Percentiles rank a stretch among this genome's conserved stretches.
Conservation (phyloP, 1,140 invertebrate genomes). For the Leptinotarsa texana region DNA sequence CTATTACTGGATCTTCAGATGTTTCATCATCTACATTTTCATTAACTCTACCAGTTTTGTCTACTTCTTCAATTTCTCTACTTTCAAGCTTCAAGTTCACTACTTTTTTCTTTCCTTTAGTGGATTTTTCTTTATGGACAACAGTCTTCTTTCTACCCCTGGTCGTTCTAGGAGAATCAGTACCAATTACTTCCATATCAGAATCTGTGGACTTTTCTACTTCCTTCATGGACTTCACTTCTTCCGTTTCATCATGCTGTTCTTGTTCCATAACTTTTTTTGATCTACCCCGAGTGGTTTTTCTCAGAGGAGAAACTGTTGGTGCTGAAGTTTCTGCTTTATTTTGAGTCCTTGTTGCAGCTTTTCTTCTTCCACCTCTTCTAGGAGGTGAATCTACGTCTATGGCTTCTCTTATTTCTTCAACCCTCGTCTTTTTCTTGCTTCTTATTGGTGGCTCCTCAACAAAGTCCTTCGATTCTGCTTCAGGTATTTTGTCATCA, state of each 20-base stretch:
- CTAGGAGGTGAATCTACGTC: not conserved
- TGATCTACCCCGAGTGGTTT: not conserved
- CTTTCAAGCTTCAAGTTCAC: no score
- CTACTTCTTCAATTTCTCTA: no score
- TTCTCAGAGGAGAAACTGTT: not conserved
- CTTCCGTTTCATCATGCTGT: not conserved
- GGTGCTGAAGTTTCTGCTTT: not conserved
- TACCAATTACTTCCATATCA: not conserved
- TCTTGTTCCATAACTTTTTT: not conserved
- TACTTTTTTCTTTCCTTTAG: not conserved
- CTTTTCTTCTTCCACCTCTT: constrained; percentile 1
- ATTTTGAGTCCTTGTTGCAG: not conserved
- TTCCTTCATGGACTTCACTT: not conserved
- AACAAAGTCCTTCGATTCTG: not conserved
- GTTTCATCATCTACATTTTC: not conserved
- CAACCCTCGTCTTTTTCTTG: constrained; percentile 2
- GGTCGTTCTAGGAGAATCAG: not conserved
- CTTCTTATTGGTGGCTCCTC: not conserved
- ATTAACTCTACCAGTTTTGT: not conserved
- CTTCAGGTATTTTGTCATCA: not conserved
- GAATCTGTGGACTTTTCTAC: not conserved
- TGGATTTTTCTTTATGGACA: not conserved
- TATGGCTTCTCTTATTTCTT: constrained; percentile 10
- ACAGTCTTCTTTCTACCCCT: not conserved
- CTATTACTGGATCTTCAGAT: not conserved